Evolutionary conservation across 2,113 vertebrate genomes (phyloP).

Genomic region (Myiozetetes cayanensis): DNA sequence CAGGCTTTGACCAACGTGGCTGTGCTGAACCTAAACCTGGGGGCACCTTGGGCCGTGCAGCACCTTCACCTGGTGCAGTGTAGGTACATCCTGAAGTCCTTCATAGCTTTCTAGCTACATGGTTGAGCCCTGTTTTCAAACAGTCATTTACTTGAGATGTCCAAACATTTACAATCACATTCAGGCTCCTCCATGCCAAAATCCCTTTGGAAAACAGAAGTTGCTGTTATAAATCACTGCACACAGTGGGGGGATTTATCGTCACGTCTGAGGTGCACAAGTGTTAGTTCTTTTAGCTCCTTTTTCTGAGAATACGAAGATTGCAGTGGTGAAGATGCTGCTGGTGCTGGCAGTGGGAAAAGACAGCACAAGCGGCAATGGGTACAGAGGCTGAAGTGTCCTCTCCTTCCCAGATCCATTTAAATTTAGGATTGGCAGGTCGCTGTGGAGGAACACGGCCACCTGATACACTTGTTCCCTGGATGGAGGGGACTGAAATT

Average conservation of each 20-base stretch:
- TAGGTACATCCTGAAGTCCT: neutral
- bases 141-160: neutral
- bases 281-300: neutral
- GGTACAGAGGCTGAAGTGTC: neutral
- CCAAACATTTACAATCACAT: neutral
- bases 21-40: neutral
- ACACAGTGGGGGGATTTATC: neutral
- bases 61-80: neutral
- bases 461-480: neutral
- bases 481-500: neutral
- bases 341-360: neutral
- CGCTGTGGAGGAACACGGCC: neutral
- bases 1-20: neutral
- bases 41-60: neutral
- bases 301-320: neutral
- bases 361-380: neutral
- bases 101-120: neutral
- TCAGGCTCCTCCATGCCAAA: neutral
- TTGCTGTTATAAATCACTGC: neutral
- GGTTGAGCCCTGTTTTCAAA: neutral
- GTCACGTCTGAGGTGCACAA: neutral
- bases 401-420: neutral
- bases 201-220: neutral
- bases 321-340: neutral
- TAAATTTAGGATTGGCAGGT: neutral